These are phyloP conservation scores for Actenoides lindsayi DNA, from an alignment of 2,113 vertebrate genomes.

Conservation along the genomic window DNA sequence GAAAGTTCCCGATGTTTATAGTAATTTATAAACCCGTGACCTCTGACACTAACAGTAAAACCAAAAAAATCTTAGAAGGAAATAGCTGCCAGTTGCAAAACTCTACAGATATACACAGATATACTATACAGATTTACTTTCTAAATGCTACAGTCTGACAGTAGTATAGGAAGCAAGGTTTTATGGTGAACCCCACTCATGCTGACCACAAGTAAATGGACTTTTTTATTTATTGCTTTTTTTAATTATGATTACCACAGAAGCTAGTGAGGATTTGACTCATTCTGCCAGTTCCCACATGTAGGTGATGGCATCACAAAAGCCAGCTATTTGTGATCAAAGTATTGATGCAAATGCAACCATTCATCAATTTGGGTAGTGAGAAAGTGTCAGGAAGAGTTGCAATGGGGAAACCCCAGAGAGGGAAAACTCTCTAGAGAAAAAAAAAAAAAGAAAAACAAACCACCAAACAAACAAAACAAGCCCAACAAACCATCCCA, in stretches of 20 bases:
- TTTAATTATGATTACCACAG: background rate
- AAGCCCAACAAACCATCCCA: background rate
- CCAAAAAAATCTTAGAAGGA: background rate
- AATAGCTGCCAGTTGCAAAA: background rate
- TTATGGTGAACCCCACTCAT: background rate
- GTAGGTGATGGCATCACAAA: background rate
- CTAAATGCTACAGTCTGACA: background rate
- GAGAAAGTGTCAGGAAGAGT: background rate
- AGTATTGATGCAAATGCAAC: background rate
- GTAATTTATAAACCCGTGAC: background rate
- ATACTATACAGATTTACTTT: background rate
- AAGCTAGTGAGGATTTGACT: background rate
- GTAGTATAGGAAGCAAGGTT: background rate
- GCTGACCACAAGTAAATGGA: background rate
- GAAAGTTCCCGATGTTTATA: background rate
- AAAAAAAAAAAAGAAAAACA: background rate
- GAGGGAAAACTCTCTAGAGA: background rate
- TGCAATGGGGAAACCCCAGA: background rate
- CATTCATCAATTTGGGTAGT: background rate
- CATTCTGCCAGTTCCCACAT: background rate
- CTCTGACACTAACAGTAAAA: background rate
- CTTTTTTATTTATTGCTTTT: background rate
- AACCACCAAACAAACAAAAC: background rate
- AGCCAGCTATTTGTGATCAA: background rate
- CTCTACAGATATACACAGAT: background rate